Percentiles rank a stretch among this genome's conserved stretches.
phyloP scores from a whole-genome alignment of 2,797 vertebrate genomes.

The Steatocranus sp. region DNA sequence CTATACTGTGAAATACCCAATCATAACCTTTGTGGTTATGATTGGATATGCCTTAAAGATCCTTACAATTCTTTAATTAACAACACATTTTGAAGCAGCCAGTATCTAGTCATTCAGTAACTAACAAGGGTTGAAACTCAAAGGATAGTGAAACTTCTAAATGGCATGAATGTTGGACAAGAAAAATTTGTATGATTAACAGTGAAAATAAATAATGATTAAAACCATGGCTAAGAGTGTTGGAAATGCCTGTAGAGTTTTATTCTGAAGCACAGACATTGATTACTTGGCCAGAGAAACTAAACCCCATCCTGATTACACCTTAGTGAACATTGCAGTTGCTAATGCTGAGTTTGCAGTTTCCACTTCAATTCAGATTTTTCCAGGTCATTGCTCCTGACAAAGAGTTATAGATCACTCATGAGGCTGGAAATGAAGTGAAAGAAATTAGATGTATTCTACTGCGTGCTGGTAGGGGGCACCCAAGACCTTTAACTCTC shows the following conservation, averaged over 20 bases:
- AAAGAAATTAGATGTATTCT: background rate
- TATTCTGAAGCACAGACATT: background rate
- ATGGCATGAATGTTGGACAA: background rate
- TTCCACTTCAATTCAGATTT: constrained; percentile 3
- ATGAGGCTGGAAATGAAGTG: background rate
- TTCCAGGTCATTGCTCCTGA: constrained; percentile 5
- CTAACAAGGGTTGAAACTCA: background rate
- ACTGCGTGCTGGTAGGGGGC: constrained; percentile 34
- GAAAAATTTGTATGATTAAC: background rate
- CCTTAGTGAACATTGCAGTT: background rate
- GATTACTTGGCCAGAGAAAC: background rate
- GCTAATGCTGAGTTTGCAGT: background rate
- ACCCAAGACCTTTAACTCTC: constrained; percentile 22
- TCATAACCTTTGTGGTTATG: background rate
- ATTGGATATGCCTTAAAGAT: background rate
- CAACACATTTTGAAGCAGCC: background rate
- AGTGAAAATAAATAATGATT: background rate
- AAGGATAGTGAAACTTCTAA: background rate
- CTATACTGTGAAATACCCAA: background rate
- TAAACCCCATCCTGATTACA: background rate
- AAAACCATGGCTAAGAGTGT: background rate
- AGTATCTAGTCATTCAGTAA: background rate
- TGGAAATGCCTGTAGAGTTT: background rate
- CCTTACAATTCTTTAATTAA: no score
- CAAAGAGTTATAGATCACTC: background rate